Evolutionary conservation across 2,797 vertebrate genomes (phyloP).

Genomic region (Phrynocephalus guinanensis): DNA sequence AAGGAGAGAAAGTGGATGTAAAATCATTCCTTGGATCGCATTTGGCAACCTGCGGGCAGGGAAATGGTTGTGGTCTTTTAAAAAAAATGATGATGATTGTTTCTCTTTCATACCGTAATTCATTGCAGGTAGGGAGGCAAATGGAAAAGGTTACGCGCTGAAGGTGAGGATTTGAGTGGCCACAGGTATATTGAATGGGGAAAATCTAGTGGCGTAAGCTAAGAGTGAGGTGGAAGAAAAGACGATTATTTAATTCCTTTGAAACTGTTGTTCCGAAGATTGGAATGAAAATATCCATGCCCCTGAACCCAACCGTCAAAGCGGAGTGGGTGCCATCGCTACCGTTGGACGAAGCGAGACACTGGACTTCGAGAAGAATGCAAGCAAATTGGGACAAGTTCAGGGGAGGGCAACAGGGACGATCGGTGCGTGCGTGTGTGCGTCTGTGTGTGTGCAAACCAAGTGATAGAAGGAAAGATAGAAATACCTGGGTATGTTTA

Average conservation of each 20-base stretch:
- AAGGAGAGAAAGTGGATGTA: slow-evolving; percentile 86
- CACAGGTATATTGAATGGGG: background rate
- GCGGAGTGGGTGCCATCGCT: no score
- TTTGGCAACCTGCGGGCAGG: slow-evolving; percentile 68
- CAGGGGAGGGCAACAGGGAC: no score
- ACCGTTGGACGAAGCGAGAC: no score
- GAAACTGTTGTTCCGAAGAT: no score
- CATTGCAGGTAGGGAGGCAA: background rate
- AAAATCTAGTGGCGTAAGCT: background rate
- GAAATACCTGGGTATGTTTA: no score
- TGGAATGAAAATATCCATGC: no score
- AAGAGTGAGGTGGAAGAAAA: background rate
- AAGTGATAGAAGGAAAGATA: no score
- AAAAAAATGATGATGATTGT: slow-evolving; percentile 53
- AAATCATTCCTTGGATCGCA: slow-evolving; percentile 80
- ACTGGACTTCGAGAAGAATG: no score
- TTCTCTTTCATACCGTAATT: slow-evolving; percentile 46
- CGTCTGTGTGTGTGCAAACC: no score
- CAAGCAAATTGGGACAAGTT: no score
- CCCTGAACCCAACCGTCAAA: no score
- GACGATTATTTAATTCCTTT: background rate
- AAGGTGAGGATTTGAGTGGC: background rate
- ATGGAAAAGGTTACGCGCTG: background rate
- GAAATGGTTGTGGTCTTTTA: slow-evolving; percentile 31
- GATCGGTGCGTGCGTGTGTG: no score